phyloP scores from a whole-genome alignment of 2,888 invertebrate species.

The Lasioglossum marginatum region DNA sequence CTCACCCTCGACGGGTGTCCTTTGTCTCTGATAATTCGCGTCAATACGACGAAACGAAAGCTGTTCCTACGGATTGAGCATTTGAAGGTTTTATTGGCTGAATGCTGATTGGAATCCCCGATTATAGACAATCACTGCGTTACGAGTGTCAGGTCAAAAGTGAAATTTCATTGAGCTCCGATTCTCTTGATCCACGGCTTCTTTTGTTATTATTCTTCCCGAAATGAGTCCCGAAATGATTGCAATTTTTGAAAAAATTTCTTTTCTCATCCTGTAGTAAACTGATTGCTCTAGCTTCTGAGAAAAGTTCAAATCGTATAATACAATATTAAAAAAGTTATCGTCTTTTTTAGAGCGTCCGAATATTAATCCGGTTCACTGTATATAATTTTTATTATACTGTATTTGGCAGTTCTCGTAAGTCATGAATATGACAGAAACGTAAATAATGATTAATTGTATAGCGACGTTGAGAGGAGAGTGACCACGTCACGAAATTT shows the following conservation, averaged over 20 bases:
- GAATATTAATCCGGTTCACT: too few species aligned
- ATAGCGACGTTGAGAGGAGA: neutral
- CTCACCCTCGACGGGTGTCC: conserved; percentile 23
- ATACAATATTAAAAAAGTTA: too few species aligned
- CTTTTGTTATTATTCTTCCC: neutral
- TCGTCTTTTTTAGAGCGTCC: too few species aligned
- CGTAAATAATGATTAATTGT: neutral
- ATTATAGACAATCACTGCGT: conserved; percentile 22
- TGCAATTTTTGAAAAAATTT: too few species aligned
- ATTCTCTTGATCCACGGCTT: neutral
- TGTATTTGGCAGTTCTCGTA: neutral
- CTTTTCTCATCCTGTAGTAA: too few species aligned
- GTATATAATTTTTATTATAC: neutral
- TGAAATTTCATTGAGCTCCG: neutral
- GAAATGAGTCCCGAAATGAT: too few species aligned
- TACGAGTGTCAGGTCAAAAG: neutral
- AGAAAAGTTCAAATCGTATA: too few species aligned
- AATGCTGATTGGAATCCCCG: conserved; percentile 67
- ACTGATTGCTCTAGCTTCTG: too few species aligned
- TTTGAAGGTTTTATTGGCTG: conserved; percentile 75
- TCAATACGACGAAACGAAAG: conserved; percentile 71
- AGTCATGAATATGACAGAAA: neutral
- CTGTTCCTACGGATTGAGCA: conserved; percentile 66
- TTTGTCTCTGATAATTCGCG: conserved; percentile 79
- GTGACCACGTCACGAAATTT: neutral